These are phyloP conservation scores for Allobates femoralis DNA, from an alignment of 2,797 vertebrate genomes.

Conservation along the genomic window DNA sequence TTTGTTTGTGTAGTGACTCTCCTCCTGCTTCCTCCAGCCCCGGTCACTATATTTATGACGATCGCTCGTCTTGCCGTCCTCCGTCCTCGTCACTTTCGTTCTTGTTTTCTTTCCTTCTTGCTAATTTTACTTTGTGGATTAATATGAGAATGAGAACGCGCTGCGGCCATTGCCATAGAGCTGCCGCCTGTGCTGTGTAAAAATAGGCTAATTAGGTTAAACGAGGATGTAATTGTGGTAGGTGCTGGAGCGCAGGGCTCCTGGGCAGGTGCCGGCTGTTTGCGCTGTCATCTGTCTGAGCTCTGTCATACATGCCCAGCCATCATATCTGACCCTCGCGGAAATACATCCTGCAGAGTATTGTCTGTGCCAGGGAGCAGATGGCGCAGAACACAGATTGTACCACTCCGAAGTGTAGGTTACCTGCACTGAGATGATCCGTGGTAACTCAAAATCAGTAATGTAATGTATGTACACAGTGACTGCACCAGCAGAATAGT, in stretches of 20 bases:
- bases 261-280: slow-evolving; percentile 49
- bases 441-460: not conserved
- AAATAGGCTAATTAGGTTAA: slow-evolving; percentile 47
- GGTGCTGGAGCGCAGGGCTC: not conserved
- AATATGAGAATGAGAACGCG: not conserved
- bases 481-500: too few relatives aligned
- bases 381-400: not conserved
- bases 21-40: not conserved
- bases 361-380: not conserved
- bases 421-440: not conserved
- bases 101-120: not conserved
- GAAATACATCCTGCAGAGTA: not conserved
- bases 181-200: not conserved
- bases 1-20: too few relatives aligned
- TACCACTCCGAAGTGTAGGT: not conserved
- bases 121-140: not conserved
- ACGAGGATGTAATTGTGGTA: slow-evolving; percentile 43
- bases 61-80: not conserved
- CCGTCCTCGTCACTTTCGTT: not conserved
- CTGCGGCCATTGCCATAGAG: not conserved
- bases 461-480: too few relatives aligned
- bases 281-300: slow-evolving; percentile 39
- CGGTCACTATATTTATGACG: not conserved
- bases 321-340: slow-evolving; percentile 26
- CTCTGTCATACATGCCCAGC: not conserved